These are phyloP conservation scores for Rhinoraja longicauda DNA, from an alignment of 2,797 vertebrate genomes.

Conservation along the genomic window DNA sequence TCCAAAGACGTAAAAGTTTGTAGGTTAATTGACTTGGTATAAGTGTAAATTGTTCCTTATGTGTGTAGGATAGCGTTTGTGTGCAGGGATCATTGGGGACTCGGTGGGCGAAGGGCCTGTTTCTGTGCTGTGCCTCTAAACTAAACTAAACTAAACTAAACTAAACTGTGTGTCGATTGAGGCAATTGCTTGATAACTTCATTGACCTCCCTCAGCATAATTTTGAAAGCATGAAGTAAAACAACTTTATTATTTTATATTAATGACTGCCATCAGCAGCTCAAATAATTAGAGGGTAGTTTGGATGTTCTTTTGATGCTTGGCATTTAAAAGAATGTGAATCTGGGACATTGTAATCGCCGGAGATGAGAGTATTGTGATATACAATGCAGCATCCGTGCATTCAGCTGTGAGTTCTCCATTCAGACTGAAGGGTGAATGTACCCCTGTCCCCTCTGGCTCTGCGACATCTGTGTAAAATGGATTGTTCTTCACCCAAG, in stretches of 20 bases:
- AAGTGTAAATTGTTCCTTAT: too few relatives aligned
- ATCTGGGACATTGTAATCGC: neutral
- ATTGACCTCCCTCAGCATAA: neutral
- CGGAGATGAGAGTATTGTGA: neutral
- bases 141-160: too few relatives aligned
- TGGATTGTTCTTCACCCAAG: neutral
- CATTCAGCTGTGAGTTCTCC: neutral
- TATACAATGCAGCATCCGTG: too few relatives aligned
- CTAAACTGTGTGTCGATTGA: too few relatives aligned
- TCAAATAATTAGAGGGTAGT: neutral
- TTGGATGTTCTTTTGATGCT: neutral
- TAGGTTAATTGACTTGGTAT: too few relatives aligned
- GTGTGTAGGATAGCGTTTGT: too few relatives aligned
- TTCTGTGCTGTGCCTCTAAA: too few relatives aligned
- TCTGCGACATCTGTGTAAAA: neutral
- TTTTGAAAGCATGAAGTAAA: neutral
- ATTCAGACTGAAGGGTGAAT: neutral
- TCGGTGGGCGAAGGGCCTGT: too few relatives aligned
- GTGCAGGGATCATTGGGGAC: too few relatives aligned
- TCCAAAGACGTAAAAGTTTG: too few relatives aligned
- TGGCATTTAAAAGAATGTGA: neutral
- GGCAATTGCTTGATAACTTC: too few relatives aligned
- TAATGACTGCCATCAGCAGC: neutral
- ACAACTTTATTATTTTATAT: neutral
- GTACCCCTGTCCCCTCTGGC: neutral